Evolutionary conservation across 2,888 invertebrate genomes (phyloP).

Genomic region (Oscheius sp.): DNA sequence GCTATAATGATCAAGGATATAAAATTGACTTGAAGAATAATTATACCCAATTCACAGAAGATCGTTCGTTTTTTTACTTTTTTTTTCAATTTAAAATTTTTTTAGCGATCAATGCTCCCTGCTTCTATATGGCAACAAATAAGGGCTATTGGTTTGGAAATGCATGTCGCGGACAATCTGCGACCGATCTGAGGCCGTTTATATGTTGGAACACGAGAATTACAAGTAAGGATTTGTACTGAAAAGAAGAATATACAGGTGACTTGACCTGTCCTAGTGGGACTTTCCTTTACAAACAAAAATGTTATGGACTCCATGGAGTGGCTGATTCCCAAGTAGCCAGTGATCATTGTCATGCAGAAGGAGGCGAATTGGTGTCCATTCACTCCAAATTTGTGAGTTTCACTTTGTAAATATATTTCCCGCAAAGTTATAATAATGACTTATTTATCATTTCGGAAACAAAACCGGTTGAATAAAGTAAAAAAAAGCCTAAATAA

Average conservation of each 20-base stretch:
- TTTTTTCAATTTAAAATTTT: too few relatives aligned
- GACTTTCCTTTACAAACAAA: neutral
- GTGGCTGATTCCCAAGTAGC: neutral
- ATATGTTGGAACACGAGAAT: conserved; percentile 1
- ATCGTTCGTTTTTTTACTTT: too few relatives aligned
- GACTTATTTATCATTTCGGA: too few relatives aligned
- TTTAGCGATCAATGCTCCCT: neutral
- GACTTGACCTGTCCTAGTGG: neutral
- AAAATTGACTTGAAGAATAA: neutral
- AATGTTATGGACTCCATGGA: conserved; percentile 4
- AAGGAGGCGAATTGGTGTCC: conserved; percentile 8
- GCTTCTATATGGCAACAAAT: neutral
- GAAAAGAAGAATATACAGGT: neutral
- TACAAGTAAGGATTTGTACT: neutral
- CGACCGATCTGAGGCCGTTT: too few relatives aligned
- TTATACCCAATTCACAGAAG: too few relatives aligned
- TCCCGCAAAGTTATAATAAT: neutral
- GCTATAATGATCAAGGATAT: neutral
- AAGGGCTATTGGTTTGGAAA: neutral
- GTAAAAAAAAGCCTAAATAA: too few relatives aligned
- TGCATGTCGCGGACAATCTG: neutral
- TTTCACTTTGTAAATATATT: neutral
- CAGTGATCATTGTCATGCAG: conserved; percentile 5
- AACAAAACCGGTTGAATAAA: too few relatives aligned
- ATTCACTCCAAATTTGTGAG: neutral